These are phyloP conservation scores for Stichodactyla mertensii DNA, from an alignment of 64 coral and sea anemone genomes.

Conservation along the genomic window DNA sequence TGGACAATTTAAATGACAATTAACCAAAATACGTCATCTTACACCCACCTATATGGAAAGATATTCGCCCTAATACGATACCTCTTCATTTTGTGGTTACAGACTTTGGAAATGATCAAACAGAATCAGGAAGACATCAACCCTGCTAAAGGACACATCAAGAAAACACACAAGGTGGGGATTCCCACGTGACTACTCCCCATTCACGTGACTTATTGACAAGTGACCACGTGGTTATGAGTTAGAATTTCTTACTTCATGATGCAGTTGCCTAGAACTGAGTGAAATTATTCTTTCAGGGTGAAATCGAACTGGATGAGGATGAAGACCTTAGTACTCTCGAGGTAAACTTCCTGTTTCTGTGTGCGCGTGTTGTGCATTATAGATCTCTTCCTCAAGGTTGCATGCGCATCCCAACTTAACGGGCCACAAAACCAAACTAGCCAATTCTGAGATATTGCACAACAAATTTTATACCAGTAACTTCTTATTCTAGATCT, in stretches of 20 bases:
- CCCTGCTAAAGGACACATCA: conserved; percentile 69
- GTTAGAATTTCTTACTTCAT: too few relatives aligned
- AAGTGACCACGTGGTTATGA: too few relatives aligned
- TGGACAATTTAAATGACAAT: too few relatives aligned
- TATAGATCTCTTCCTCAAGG: too few relatives aligned
- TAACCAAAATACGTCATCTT: too few relatives aligned
- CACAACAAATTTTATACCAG: too few relatives aligned
- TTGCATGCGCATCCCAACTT: too few relatives aligned
- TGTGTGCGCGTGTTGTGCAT: neutral
- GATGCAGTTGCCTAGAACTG: too few relatives aligned
- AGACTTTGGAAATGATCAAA: conserved; percentile 95
- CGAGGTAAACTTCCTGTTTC: conserved; percentile 49
- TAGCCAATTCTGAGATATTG: too few relatives aligned
- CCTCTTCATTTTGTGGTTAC: neutral
- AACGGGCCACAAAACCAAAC: too few relatives aligned
- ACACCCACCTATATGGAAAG: too few relatives aligned
- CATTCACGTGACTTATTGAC: neutral
- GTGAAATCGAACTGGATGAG: conserved; percentile 89
- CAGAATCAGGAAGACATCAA: conserved; percentile 85
- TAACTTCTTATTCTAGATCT: too few relatives aligned
- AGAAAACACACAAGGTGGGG: conserved; percentile 95
- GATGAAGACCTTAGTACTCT: conserved; percentile 86
- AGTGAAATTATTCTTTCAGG: conserved; percentile 30
- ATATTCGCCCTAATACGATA: neutral
- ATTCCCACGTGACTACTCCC: neutral